A percentile compares a stretch with the other conserved stretches of the same genome.
Evolutionary conservation across 2,797 vertebrate genomes (phyloP).

Genomic region (Xyrichtys novacula): DNA sequence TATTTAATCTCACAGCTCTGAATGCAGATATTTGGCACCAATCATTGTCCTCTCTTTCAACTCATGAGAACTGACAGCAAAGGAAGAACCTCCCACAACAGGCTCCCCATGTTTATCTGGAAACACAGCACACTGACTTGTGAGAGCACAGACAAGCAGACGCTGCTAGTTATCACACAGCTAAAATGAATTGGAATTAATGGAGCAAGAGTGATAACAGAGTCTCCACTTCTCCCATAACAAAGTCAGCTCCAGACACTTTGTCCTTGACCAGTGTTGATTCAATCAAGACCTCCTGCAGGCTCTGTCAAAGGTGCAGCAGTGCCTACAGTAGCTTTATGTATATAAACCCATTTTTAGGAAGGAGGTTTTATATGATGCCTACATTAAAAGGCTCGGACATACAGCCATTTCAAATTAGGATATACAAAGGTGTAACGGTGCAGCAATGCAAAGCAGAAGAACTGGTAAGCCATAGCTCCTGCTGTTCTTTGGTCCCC

Average conservation of each 20-base stretch:
- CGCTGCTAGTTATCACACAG: constrained; percentile 82
- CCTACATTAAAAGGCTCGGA: neutral
- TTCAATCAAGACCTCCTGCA: constrained; percentile 65
- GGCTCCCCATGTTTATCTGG: constrained; percentile 72
- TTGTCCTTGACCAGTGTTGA: constrained; percentile 80
- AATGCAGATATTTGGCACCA: constrained; percentile 6
- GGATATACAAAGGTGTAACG: no score
- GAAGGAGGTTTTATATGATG: constrained; percentile 2
- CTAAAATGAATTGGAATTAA: constrained; percentile 83
- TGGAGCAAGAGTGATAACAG: constrained; percentile 81
- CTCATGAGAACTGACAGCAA: constrained; percentile 64
- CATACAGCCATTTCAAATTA: no score
- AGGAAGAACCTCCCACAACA: constrained; percentile 65
- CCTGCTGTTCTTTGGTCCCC: no score
- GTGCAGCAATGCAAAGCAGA: no score
- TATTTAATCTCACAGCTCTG: neutral
- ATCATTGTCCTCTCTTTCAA: constrained; percentile 43
- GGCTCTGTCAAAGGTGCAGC: constrained; percentile 35
- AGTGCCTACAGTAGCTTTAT: constrained; percentile 3
- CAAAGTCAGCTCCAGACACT: constrained; percentile 78
- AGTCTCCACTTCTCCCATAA: constrained; percentile 85
- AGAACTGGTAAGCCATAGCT: no score
- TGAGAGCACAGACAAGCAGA: constrained; percentile 82
- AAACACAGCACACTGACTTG: constrained; percentile 66
- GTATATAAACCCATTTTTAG: constrained; percentile 16